Percentiles rank a stretch among this genome's conserved stretches.
Evolutionary conservation across 2,888 invertebrate species (phyloP).

Genomic region (Tipula vernalis): DNA sequence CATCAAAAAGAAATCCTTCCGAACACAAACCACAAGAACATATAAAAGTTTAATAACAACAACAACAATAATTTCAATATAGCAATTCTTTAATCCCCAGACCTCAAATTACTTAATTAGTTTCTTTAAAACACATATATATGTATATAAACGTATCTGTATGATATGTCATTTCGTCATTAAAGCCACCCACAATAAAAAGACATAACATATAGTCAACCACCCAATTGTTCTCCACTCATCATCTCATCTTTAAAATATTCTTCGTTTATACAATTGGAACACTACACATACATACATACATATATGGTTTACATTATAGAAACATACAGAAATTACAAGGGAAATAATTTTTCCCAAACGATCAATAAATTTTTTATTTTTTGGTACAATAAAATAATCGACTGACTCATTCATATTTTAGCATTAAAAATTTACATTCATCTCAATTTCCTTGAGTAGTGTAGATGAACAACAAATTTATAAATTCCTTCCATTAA

Average conservation of each 20-base stretch:
- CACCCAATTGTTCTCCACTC: neutral
- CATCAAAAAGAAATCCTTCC: neutral
- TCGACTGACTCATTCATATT: slow-evolving; percentile 4
- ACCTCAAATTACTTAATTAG: slow-evolving; percentile 4
- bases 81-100: neutral
- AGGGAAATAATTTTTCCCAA: neutral
- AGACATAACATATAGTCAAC: neutral
- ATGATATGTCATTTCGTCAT: neutral
- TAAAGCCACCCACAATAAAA: neutral
- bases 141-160: neutral
- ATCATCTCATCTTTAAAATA: neutral
- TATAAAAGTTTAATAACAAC: neutral
- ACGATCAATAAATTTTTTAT: neutral
- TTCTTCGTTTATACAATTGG: neutral
- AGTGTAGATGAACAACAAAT: neutral
- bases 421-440: neutral
- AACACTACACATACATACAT: neutral
- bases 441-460: neutral
- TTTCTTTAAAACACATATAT: neutral
- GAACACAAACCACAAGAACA: neutral
- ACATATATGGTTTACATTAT: neutral
- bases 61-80: neutral
- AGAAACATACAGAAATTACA: neutral
- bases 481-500: neutral
- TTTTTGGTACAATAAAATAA: neutral